Base-by-base conservation (phyloP, 2,888 invertebrate genomes). In the Perizoma flavofasciatum region DNA sequence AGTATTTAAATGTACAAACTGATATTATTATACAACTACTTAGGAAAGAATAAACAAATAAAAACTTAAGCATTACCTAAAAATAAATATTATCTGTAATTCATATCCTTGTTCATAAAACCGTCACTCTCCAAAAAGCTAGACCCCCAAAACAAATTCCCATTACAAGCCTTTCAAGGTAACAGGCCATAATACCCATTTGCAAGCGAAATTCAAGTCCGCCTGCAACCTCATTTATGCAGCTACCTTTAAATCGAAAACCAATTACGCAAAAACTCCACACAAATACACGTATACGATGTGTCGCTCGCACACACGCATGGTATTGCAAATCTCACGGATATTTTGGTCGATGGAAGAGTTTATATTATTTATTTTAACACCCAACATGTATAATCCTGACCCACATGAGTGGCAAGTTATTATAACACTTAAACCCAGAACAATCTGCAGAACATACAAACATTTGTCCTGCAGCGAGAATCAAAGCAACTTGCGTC, bases 201-300 rank as follows among this genome's bases (percentile, higher is more conserved):
- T 61, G 61, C 62, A 65, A 66, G 57, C 63, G 57, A 61, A 64
- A 66, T 68, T 63, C 66, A 65, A 60, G 68, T 67, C 68, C 68
- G 61, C 65, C 68, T 69, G 70, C 41, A 72, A 70, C 68, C 70
- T 70, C 71, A 71, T 73, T 71, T 74, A 75, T 69, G 72, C 59
- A 61, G 52, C 55, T 70, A 72, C 77, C 74, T 84, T 85, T 83
- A 85, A 85, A 86, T 85, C 87, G 88, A 89, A 89, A 89, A 88
- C 87, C 89, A 89, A 89, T 89, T 89, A 89, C 81, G 83, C 88
- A 89, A 89, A 89, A 89, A 86, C 83, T 85, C 74, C 81, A 81
- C 80, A 83, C 75, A 81, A 66, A 69, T 54, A 73, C 73, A 72
- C 70, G 75, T 77, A 79, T 82, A 72, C 73, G 72, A 68, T 75